Base-by-base conservation (phyloP, 2,113 vertebrate genomes). In the Megaceryle maxima region DNA sequence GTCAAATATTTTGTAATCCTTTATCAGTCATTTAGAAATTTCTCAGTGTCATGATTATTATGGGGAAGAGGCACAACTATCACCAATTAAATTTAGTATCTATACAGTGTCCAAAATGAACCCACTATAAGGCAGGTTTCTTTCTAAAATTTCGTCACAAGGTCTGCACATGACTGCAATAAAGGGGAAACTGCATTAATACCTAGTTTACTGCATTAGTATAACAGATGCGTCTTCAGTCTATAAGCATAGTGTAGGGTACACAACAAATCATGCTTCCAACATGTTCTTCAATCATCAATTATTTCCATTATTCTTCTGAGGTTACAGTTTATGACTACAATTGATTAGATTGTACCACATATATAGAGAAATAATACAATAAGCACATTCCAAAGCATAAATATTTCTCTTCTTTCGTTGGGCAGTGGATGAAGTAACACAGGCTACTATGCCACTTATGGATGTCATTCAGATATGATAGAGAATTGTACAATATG, bases 61-160 rank as follows among this genome's bases (percentile, higher is more conserved):
- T 46, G 28, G 89, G 76, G 16, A 73, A 74, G 35, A 75, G 7
- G 24, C 14, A 64, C 10, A 63, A 67, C 10, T 62, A 80, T 43
- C 29, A 77, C 9, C 15, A 83, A 69, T 29, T 70, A 79, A 89
- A 78, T 39, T 68, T 74, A 60, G 2, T 76, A 63, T 43, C 48
- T 64, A 21, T 67, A 37, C 3, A 10, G 21, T 20, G 6, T 67
- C n/a, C 46, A 69, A 70, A 88, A 80, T 44, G 7, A 64, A 50
- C 4, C 6, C 19, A 19, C n/a, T 28, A 19, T 8, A 51, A 67
- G 11, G 12, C 50, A 85, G 10, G 35, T 88, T 84, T 83, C 13
- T 79, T 94, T 84, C 51, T 63, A 87, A 75, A 80, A 85, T 60
- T 72, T 79, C 18, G 14, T 72, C 57, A 77, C 17, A 80, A 85